Evolutionary conservation across 2,113 vertebrate genomes (phyloP).

Genomic region (Meles meles): DNA sequence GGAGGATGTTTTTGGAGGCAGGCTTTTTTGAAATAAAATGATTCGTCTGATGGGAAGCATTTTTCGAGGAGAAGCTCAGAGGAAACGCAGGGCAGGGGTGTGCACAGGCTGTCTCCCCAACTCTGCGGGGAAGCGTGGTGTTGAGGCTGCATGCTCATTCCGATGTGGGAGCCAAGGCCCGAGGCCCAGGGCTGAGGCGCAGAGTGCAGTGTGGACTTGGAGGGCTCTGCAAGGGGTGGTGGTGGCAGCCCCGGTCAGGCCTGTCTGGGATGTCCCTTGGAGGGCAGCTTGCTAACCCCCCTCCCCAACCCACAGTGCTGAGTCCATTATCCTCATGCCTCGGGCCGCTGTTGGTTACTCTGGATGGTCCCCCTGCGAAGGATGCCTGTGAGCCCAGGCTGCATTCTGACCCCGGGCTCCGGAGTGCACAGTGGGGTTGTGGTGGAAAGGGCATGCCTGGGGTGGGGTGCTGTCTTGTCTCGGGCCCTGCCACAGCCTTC

Average conservation of each 20-base stretch:
- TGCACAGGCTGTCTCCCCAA: rapidly evolving
- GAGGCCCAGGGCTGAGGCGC: background rate
- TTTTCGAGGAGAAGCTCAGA: background rate
- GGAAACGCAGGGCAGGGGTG: rapidly evolving
- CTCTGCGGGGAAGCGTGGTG: rapidly evolving
- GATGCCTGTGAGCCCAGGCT: background rate
- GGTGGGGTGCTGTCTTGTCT: rapidly evolving
- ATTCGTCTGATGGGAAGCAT: background rate
- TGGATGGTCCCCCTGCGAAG: background rate
- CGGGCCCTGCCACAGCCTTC: background rate
- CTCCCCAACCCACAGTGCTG: rapidly evolving
- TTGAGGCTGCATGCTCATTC: background rate
- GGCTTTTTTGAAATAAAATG: background rate
- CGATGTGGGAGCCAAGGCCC: rapidly evolving
- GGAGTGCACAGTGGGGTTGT: background rate
- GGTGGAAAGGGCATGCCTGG: background rate
- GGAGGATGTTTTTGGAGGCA: background rate
- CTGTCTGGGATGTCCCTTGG: background rate
- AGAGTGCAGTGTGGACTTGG: rapidly evolving
- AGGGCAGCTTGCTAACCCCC: rapidly evolving
- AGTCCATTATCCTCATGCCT: background rate
- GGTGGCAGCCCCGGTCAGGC: rapidly evolving
- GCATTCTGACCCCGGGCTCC: background rate
- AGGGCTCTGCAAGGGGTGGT: rapidly evolving
- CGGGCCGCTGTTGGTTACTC: background rate